phyloP scores from a whole-genome alignment of 2,113 vertebrate genomes.

The Sclerurus mexicanus region DNA sequence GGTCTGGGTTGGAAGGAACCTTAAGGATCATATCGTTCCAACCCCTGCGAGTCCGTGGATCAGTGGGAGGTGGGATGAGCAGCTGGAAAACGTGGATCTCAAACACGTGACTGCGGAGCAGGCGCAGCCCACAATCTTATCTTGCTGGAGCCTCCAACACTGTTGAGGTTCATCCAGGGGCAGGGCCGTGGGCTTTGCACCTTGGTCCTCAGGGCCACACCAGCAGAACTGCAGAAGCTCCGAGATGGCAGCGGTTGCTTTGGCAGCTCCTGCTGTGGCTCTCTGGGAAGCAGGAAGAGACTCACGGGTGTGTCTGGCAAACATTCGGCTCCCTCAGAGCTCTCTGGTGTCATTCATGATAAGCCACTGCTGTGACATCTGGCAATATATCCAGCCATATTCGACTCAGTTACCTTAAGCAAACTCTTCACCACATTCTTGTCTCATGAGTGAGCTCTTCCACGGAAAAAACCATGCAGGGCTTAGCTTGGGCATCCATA shows the following conservation, averaged over 20 bases:
- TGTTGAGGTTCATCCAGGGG: background rate
- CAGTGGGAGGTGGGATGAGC: background rate
- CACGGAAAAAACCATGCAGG: background rate
- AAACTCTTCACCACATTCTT: background rate
- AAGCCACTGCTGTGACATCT: background rate
- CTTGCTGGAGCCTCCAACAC: background rate
- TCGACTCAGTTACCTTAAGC: background rate
- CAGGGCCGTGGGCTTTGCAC: background rate
- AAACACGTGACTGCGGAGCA: rapidly evolving
- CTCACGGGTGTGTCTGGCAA: background rate
- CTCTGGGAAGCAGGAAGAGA: background rate
- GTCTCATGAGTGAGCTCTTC: background rate
- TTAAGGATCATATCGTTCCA: background rate
- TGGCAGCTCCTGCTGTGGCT: background rate
- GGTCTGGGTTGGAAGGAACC: background rate
- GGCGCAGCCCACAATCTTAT: background rate
- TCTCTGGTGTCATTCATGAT: background rate
- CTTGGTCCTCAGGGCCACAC: background rate
- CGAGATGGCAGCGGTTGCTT: background rate
- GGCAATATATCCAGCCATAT: background rate
- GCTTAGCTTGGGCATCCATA: background rate
- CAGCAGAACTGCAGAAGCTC: background rate
- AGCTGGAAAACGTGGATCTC: background rate
- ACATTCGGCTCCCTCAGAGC: background rate
- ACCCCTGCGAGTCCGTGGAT: background rate